These are phyloP conservation scores for Clarias laeviceps DNA, from an alignment of 2,797 vertebrate genomes.

Conservation along the genomic window DNA sequence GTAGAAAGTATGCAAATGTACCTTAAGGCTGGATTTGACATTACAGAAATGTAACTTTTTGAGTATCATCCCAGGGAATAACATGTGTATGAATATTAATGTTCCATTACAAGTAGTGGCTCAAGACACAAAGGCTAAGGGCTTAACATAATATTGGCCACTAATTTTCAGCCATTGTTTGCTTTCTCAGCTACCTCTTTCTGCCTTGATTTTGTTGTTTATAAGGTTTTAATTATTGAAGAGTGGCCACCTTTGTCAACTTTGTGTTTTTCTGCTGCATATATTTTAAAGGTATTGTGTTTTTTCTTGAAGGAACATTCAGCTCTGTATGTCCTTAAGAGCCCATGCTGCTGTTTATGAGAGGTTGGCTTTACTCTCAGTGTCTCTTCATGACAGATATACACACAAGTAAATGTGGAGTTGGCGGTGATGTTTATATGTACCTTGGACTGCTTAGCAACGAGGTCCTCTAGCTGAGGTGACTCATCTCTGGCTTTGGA, in stretches of 20 bases:
- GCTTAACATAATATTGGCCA: neutral
- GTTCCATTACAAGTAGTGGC: neutral
- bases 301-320: neutral
- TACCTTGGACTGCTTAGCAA: slow-evolving; percentile 23
- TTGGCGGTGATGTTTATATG: slow-evolving; percentile 37
- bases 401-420: slow-evolving; percentile 28
- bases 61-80: neutral
- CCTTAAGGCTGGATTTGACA: neutral
- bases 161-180: neutral
- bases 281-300: neutral
- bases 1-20: neutral
- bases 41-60: neutral
- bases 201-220: neutral
- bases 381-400: slow-evolving; percentile 11
- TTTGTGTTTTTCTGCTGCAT: slow-evolving; percentile 4
- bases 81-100: neutral
- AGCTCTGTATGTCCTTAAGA: neutral
- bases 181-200: neutral
- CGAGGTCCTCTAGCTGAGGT: slow-evolving; percentile 5
- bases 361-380: slow-evolving; percentile 1
- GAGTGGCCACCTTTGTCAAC: neutral
- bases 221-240: neutral
- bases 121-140: too few relatives aligned
- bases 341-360: slow-evolving; percentile 14
- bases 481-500: slow-evolving; percentile 36